A percentile compares a stretch with the other conserved stretches of the same genome.
Evolutionary conservation across 2,888 invertebrate genomes (phyloP).

Genomic region (Mythimna loreyi): DNA sequence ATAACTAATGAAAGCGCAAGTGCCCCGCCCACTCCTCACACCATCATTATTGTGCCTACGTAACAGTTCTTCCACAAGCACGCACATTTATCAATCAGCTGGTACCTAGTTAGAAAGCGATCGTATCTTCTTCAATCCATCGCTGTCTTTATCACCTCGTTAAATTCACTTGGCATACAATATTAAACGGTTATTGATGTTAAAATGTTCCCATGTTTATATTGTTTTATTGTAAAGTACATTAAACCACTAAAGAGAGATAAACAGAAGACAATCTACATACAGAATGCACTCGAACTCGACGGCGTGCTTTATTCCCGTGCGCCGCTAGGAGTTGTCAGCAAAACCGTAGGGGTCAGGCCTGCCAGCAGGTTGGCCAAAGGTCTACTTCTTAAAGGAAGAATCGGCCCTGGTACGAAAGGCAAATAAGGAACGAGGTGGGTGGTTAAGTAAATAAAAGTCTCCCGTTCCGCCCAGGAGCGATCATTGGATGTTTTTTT

Average conservation of each 20-base stretch:
- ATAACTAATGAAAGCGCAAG: constrained; percentile 20
- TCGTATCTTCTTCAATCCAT: constrained; percentile 18
- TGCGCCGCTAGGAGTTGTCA: too few relatives aligned
- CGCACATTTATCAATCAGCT: constrained; percentile 22
- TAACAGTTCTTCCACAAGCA: constrained; percentile 19
- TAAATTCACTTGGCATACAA: constrained; percentile 38
- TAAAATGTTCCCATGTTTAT: constrained; percentile 6
- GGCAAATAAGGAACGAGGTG: too few relatives aligned
- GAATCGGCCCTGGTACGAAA: too few relatives aligned
- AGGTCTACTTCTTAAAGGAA: too few relatives aligned
- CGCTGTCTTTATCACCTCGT: constrained; percentile 37
- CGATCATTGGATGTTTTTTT: too few relatives aligned
- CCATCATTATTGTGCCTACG: constrained; percentile 20
- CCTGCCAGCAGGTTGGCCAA: too few relatives aligned
- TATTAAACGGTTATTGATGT: constrained; percentile 7
- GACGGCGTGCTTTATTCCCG: too few relatives aligned
- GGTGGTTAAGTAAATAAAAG: too few relatives aligned
- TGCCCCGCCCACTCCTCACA: background rate
- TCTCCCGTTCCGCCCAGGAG: too few relatives aligned
- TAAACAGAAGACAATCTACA: too few relatives aligned
- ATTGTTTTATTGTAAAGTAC: constrained; percentile 5
- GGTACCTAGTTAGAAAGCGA: constrained; percentile 38
- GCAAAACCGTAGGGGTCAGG: too few relatives aligned
- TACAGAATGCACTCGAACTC: too few relatives aligned
- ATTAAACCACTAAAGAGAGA: background rate